Base-by-base conservation (phyloP, 2,888 invertebrate species). In the Dicyrtomina minuta region DNA sequence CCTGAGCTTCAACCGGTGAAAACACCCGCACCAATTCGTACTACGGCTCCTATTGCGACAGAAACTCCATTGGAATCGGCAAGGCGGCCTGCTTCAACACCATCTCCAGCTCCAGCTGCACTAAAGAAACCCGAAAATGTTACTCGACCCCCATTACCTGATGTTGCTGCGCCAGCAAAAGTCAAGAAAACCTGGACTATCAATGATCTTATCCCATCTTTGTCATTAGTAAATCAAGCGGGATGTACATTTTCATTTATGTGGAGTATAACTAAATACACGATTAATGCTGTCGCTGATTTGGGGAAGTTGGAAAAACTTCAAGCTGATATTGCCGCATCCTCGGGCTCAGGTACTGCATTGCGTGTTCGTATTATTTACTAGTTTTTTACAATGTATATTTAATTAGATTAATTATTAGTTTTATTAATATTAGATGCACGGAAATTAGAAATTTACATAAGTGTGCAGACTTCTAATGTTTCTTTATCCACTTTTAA, bases 261-360 rank as follows among this genome's bases (percentile, higher is more conserved):
- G 22, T 66, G 66, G 66, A n/a, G 8, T 8, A 24, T 20, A 1
- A 15, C 22, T 2, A 66, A 53, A 43, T 66, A 15, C 20, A 55
- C 55, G n/a, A 2, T 66, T 0, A 44, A 24, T 27, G 43, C 66
- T 41, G 17, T n/a, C 22, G n/a, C 4, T 1, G 66, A 66, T 56
- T 39, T 6, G 0, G 39, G 1, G 8, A 66, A 56, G 41, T 8
- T 33, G 22, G 39, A 53, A 8, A 26, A 55, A 10, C 43, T 66
- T 15, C 41, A 43, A 27, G 20, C 1, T 3, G 26, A 15, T 1
- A 10, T 66, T 6, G 43, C 44, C 1, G 24, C 41, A 12, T 43
- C 41, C 26, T 56, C 24, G 8, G 12, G 1, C 2, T 8, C 41
- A 41, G 66, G 66, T 66, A 55, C 20, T 17, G 17, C 10, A 4